Evolutionary conservation across 1,140 invertebrate species (phyloP).

Genomic region (Mizuhopecten yessoensis): DNA sequence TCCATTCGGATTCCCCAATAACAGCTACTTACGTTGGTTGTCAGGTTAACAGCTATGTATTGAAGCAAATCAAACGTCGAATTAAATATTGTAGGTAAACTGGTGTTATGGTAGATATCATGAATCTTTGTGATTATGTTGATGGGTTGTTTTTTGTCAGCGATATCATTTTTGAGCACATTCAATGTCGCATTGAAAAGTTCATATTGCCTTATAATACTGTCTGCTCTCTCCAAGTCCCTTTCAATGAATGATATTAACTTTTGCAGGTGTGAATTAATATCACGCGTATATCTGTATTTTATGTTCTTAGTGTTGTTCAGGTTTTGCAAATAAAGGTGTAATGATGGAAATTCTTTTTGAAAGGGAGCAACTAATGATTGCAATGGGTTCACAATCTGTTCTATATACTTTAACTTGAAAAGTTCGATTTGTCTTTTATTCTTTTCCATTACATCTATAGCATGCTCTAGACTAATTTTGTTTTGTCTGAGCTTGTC

Average conservation of each 20-base stretch:
- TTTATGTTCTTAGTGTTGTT: not conserved
- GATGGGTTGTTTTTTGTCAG: not conserved
- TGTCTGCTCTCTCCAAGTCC: not conserved
- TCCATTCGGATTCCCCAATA: conserved; percentile 8
- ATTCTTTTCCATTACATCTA: not conserved
- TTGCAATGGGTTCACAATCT: not conserved
- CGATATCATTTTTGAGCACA: not conserved
- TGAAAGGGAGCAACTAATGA: not conserved
- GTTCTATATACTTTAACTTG: not conserved
- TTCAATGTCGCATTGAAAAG: not conserved
- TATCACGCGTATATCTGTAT: not conserved
- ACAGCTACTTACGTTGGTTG: not conserved
- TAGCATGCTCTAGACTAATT: not conserved
- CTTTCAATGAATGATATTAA: not conserved
- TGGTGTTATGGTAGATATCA: not conserved
- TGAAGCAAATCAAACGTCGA: not conserved
- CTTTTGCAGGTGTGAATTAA: not conserved
- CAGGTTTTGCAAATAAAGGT: not conserved
- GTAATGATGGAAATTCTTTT: not conserved
- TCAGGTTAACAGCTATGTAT: not conserved
- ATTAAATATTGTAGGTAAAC: not conserved
- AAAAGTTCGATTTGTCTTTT: not conserved
- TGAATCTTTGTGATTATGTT: not conserved
- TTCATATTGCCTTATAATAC: not conserved
- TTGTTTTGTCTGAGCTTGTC: not conserved